Base-by-base conservation (phyloP, 2,113 vertebrate genomes). In the Tetraodon nigroviridis region DNA sequence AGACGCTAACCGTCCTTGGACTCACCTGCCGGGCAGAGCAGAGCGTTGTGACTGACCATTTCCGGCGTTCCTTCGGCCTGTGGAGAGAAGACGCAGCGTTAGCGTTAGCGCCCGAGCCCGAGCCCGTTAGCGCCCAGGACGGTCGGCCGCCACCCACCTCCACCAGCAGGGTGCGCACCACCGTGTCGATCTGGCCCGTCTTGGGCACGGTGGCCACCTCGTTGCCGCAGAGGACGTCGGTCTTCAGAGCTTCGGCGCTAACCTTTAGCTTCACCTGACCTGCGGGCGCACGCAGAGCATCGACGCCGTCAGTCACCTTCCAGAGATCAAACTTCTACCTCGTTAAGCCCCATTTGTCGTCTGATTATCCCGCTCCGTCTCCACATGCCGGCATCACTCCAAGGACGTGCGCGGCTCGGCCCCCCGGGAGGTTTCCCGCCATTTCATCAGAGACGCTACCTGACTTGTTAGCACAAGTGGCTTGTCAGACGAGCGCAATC, bases 181-280 rank as follows among this genome's bases (percentile, higher is more conserved):
- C 90, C 0, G 81, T 90, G 76, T 94, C 92, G 14, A 87, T 81
- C 3, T 40, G 83, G 51, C 92, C 90, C 1, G 20, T 69, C 15
- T 86, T 63, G 0, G 91, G 91, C 22, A 91, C 74, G 0, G 76
- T 69, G 57, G 83, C 69, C 55, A 69, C 45, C 29, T 37, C 77
- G 13, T 88, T 87, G 0, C 58, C 88, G 75, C 93, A 94, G 55
- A 88, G 56, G 0, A 3, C 4, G 15, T 74, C 51, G 0, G 29
- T 78, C 58, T 73, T 74, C 54, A 86, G 27, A 7, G 76, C 90
- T 73, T 92, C 90, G 0, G 92, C 92, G 20, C 73, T 86, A 67
- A 93, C 84, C 21, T 84, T 89, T 75, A 94, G 57, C 22, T 61
- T 72, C 54, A 93, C 75, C 50, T 84, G 75, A 41, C 93, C 92